Evolutionary conservation across 1,140 invertebrate genomes (phyloP).

Genomic region (Cyclina sinensis): DNA sequence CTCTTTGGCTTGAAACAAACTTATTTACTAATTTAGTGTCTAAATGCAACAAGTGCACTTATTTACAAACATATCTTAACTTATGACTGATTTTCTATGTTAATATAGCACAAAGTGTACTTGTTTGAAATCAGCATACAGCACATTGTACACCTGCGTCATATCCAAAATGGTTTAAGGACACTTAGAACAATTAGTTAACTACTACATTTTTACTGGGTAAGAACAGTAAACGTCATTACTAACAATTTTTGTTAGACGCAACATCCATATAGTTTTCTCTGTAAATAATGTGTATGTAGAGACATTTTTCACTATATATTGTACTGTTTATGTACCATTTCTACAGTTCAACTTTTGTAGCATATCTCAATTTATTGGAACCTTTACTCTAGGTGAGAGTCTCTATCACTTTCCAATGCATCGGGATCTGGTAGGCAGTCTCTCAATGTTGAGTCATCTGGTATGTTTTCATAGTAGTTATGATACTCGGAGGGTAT

Average conservation of each 20-base stretch:
- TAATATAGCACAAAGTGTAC: background rate
- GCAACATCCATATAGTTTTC: too few relatives aligned
- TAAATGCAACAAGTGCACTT: constrained; percentile 24
- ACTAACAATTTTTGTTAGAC: too few relatives aligned
- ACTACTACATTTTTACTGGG: too few relatives aligned
- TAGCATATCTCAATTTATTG: background rate
- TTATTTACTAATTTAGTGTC: background rate
- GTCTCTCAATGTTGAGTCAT: background rate
- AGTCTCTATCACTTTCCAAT: background rate
- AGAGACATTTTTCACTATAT: too few relatives aligned
- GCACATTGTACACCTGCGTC: background rate
- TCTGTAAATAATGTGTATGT: too few relatives aligned
- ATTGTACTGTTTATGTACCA: too few relatives aligned
- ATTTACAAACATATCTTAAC: background rate
- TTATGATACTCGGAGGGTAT: constrained; percentile 32
- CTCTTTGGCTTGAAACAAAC: background rate
- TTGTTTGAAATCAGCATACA: background rate
- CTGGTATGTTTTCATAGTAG: constrained; percentile 3
- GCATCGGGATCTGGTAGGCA: background rate
- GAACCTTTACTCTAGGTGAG: background rate
- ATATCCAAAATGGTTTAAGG: background rate
- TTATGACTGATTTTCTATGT: background rate
- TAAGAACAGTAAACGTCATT: too few relatives aligned
- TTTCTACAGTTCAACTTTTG: too few relatives aligned
- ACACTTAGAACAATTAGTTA: background rate